These are phyloP conservation scores for Meloidogyne hapla DNA, from an alignment of 1,140 invertebrate genomes.

Conservation along the genomic window DNA sequence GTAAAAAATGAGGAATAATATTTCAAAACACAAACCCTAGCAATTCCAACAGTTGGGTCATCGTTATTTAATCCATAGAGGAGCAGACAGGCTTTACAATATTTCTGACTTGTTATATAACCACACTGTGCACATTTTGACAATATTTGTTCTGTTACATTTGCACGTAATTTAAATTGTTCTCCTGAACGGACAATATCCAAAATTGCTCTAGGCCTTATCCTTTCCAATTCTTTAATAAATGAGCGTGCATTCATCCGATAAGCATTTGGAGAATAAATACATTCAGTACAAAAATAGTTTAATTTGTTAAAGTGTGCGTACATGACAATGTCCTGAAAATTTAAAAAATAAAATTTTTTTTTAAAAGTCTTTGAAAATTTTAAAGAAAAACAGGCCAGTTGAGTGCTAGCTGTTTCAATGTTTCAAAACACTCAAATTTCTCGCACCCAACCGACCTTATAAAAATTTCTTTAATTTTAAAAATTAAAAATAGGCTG, in stretches of 20 bases:
- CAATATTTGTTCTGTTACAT: slow-evolving; percentile 26
- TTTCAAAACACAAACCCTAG: not conserved
- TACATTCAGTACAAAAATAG: slow-evolving; percentile 98
- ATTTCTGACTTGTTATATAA: slow-evolving; percentile 89
- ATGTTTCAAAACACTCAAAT: no score
- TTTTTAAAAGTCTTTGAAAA: not conserved
- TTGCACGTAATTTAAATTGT: slow-evolving; percentile 73
- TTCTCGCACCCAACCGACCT: no score
- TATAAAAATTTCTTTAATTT: no score
- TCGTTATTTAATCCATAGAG: slow-evolving; percentile 80
- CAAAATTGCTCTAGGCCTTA: slow-evolving; percentile 78
- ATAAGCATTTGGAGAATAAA: slow-evolving; percentile 97
- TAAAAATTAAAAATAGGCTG: no score
- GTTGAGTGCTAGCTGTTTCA: no score
- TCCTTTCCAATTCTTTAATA: slow-evolving; percentile 90
- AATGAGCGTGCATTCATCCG: slow-evolving; percentile 71
- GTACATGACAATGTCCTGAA: slow-evolving; percentile 90
- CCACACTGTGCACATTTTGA: slow-evolving; percentile 78
- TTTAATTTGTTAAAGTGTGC: slow-evolving; percentile 83
- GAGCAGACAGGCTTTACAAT: slow-evolving; percentile 94
- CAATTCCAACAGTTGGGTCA: not conserved
- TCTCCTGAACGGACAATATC: slow-evolving; percentile 97
- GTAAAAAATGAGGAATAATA: not conserved
- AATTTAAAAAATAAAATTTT: not conserved
- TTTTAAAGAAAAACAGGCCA: no score